A percentile compares a stretch with the other conserved stretches of the same genome.
These are phyloP conservation scores for Psilopogon haemacephalus DNA, from an alignment of 2,113 vertebrate genomes.

Conservation along the genomic window DNA sequence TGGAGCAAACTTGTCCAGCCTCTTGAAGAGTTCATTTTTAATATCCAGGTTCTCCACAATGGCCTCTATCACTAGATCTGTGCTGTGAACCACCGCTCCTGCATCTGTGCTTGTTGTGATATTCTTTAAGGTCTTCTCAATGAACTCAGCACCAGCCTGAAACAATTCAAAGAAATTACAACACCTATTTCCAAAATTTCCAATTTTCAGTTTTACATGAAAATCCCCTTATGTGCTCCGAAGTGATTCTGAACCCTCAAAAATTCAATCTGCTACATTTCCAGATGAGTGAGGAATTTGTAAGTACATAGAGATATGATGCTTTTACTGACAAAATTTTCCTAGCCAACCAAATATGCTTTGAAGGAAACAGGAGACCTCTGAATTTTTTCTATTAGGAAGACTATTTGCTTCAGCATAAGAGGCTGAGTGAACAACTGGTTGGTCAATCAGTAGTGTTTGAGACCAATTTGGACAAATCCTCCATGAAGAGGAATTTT, in stretches of 20 bases:
- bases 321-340: background rate
- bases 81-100: conserved; percentile 78
- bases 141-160: conserved; percentile 86
- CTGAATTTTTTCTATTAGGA: background rate
- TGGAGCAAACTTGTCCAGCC: conserved; percentile 90
- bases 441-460: background rate
- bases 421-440: background rate
- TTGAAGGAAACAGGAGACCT: background rate
- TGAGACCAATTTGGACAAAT: background rate
- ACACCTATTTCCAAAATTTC: background rate
- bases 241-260: background rate
- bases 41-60: conserved; percentile 91
- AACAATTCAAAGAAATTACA: conserved; percentile 6
- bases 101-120: conserved; percentile 84
- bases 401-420: background rate
- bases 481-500: background rate
- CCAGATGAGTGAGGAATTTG: background rate
- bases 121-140: conserved; percentile 85
- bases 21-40: conserved; percentile 89
- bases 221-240: background rate
- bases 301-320: background rate
- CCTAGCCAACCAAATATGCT: background rate
- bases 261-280: background rate
- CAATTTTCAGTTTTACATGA: background rate
- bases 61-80: conserved; percentile 93